phyloP scores from a whole-genome alignment of 2,113 vertebrate genomes.

The Tetrao urogallus region DNA sequence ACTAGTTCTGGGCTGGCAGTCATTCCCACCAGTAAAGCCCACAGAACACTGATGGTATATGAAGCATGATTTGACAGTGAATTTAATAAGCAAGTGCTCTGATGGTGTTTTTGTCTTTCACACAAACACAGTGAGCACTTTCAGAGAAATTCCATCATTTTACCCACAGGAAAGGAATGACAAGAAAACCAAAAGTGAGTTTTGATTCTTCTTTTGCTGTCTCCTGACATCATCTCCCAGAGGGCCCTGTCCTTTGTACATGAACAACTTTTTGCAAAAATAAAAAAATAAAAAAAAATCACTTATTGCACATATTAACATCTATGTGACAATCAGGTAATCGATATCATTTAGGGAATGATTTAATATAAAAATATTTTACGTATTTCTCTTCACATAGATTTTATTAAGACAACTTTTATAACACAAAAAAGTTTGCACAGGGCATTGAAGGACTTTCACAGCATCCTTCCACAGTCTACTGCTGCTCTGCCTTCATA shows the following conservation, averaged over 20 bases:
- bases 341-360: not conserved
- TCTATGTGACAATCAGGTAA: not conserved
- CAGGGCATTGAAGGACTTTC: not conserved
- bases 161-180: not conserved
- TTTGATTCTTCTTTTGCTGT: not conserved
- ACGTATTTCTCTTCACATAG: not conserved
- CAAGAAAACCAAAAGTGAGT: not conserved
- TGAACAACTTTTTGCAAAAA: not conserved
- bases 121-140: not conserved
- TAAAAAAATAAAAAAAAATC: not conserved
- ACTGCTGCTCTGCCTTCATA: not conserved
- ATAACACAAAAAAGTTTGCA: not conserved
- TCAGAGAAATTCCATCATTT: not conserved
- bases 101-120: not conserved
- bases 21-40: fast-evolving
- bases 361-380: not conserved
- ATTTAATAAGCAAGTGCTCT: not conserved
- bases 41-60: not conserved
- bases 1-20: not conserved
- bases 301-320: not conserved
- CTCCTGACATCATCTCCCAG: not conserved
- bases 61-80: not conserved
- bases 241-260: not conserved
- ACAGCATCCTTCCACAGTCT: not conserved
- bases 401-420: not conserved